Base-by-base conservation (phyloP, 2,888 invertebrate genomes). In the Melitaea athalia region DNA sequence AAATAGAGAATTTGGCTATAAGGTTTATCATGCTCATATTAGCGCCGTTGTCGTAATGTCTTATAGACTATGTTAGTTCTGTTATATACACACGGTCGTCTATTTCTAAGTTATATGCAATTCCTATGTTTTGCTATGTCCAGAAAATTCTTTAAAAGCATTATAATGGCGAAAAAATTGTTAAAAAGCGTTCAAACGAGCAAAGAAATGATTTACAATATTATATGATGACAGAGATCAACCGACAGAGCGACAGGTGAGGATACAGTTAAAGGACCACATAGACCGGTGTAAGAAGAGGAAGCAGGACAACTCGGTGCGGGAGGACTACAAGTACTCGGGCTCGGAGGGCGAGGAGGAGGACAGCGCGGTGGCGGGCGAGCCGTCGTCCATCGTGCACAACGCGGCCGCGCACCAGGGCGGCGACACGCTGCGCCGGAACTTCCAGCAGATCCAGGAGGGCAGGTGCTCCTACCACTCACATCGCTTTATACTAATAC, bases 211-310 rank as follows among this genome's bases (percentile, higher is more conserved):
- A 52, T 24, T 42, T 8, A 55, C 50, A 50, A 57, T 53, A 59
- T 45, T 43, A 8, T 78, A 81, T 24, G 24, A 24, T 24, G 24
- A 49, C 81, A 93, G 98, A 91, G 99, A 99, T 93, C 99, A 99
- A 92, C 99, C 99, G 24, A 99, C 99, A 63, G 99, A 99, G 92
- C 94, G 99, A 79, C 98, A 99, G 94, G 99, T 99, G 77, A 95
- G 99, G 84, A 99, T 99, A 91, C 99, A 99, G 89, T 95, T 99
- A 76, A 99, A 99, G 92, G 99, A 99, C 93, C 99, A 99, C 92
- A 99, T 99, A 89, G 99, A 99, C 92, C 94, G 93, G 71, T 98
- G 98, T 93, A 98, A 98, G 93, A 98, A 98, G 88, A 96, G 98
- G 86, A 98, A 97, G 94, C 97, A 96, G 83, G 97, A 98, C 86